Conservation (phyloP, 2,797 vertebrate species). For the Pteronotus mesoamericanus region DNA sequence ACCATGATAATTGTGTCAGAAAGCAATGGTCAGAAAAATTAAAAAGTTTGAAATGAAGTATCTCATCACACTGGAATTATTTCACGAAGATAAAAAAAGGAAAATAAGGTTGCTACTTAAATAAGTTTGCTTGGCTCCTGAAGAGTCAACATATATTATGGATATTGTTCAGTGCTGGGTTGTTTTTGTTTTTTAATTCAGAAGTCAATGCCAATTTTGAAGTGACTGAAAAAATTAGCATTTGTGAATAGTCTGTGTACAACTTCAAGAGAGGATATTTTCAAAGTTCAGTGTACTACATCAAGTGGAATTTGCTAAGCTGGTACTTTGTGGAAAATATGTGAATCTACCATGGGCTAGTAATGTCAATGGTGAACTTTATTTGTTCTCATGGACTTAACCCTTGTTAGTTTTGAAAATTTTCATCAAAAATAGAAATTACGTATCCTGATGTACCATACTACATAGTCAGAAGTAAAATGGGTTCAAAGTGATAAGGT, state of each 20-base stretch:
- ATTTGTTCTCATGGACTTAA: not conserved
- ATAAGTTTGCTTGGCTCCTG: not conserved
- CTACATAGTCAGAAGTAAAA: not conserved
- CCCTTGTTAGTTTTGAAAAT: not conserved
- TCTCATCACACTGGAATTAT: not conserved
- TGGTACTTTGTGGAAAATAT: not conserved
- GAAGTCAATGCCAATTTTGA: not conserved
- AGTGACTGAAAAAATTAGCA: not conserved
- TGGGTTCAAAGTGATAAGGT: not conserved
- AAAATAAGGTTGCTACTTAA: not conserved
- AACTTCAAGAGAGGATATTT: not conserved
- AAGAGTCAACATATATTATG: not conserved
- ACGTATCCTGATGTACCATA: not conserved
- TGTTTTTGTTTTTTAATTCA: not conserved
- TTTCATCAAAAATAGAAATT: not conserved
- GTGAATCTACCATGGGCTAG: not conserved
- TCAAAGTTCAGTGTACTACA: not conserved
- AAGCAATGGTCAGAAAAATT: conserved; percentile 77
- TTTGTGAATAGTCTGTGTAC: not conserved
- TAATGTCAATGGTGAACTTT: not conserved
- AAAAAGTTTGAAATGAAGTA: not conserved
- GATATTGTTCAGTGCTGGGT: not conserved
- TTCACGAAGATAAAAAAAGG: not conserved
- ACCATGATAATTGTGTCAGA: conserved; percentile 92
- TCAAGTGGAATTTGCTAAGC: not conserved